Percentiles rank a stretch among this genome's conserved stretches.
phyloP scores from a whole-genome alignment of 2,888 invertebrate genomes.

The Luperina testacea region DNA sequence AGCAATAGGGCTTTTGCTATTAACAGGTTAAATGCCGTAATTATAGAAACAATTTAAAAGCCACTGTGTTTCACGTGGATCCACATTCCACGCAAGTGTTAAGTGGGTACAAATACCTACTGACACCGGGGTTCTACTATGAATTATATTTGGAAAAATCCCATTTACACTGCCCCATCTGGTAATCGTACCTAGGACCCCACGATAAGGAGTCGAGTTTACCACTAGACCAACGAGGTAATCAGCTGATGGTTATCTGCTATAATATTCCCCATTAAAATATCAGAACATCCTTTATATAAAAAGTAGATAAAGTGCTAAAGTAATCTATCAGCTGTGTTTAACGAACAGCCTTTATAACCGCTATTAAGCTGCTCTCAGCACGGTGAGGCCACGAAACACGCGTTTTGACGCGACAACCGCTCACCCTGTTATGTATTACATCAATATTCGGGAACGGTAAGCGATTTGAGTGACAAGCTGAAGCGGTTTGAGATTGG shows the following conservation, averaged over 20 bases:
- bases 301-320: neutral
- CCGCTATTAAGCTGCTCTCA: constrained; percentile 29
- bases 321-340: constrained; percentile 19
- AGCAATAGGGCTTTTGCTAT: no score
- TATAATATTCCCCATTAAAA: constrained; percentile 1
- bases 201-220: neutral
- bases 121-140: neutral
- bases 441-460: constrained; percentile 64
- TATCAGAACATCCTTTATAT: neutral
- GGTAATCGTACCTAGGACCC: neutral
- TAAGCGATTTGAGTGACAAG: constrained; percentile 15
- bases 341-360: constrained; percentile 27
- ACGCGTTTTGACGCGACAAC: constrained; percentile 45
- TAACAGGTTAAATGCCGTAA: no score
- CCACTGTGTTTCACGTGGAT: no score
- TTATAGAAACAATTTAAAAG: no score
- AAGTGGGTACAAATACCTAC: no score
- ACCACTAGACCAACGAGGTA: neutral
- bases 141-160: neutral
- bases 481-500: constrained; percentile 3
- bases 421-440: constrained; percentile 28
- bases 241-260: neutral
- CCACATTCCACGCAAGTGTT: no score
- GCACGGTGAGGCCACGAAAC: constrained; percentile 45
- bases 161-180: neutral